phyloP scores from a whole-genome alignment of 2,888 invertebrate species.

The Crepidodera aurea region DNA sequence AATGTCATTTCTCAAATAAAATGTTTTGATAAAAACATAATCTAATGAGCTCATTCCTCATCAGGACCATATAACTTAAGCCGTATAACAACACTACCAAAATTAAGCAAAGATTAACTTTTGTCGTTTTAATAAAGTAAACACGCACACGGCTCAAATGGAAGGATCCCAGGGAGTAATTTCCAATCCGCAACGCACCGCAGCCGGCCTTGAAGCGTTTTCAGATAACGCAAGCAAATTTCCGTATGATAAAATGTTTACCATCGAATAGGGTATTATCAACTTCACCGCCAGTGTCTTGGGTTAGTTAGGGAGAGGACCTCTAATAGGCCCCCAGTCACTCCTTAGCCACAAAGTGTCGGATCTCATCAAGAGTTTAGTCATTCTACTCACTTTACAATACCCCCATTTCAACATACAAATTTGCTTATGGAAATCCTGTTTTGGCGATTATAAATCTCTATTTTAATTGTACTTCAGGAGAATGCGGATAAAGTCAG shows the following conservation, averaged over 20 bases:
- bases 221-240: conserved; percentile 24
- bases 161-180: conserved; percentile 12
- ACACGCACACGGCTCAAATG: background rate
- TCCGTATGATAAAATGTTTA: conserved; percentile 30
- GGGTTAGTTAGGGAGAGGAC: conserved; percentile 28
- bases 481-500: background rate
- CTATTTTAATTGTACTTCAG: background rate
- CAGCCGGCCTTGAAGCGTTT: conserved; percentile 18
- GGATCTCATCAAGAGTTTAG: conserved; percentile 23
- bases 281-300: conserved; percentile 26
- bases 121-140: background rate
- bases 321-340: conserved; percentile 29
- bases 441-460: conserved; percentile 17
- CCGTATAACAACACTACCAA: no score
- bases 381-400: conserved; percentile 18
- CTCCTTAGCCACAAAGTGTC: conserved; percentile 27
- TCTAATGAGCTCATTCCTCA: no score
- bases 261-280: conserved; percentile 28
- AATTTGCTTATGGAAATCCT: conserved; percentile 31
- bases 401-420: conserved; percentile 25
- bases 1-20: no score
- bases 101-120: no score
- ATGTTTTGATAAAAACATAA: no score
- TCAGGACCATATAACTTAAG: no score
- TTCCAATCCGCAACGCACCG: conserved; percentile 9